Conservation (phyloP, 2,888 invertebrate genomes). For the Ormia ochracea region DNA sequence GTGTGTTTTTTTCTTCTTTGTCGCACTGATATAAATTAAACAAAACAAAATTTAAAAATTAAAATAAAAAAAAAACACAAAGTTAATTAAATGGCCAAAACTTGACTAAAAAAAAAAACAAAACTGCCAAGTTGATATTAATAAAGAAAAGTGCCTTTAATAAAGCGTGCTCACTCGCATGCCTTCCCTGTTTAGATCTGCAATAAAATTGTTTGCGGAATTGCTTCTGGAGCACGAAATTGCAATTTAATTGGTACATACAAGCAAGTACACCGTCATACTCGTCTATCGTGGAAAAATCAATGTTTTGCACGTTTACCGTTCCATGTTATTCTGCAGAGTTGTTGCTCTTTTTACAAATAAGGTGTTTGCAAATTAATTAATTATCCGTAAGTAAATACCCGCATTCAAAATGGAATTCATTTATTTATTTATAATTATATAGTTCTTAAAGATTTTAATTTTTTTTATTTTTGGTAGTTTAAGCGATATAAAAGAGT, state of each 20-base stretch:
- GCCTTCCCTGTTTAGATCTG: no score
- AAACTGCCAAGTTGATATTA: background rate
- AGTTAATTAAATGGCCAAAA: background rate
- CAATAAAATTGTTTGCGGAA: no score
- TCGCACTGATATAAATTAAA: conserved; percentile 15
- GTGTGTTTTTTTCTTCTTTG: background rate
- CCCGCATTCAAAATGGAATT: no score
- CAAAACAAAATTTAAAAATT: conserved; percentile 26
- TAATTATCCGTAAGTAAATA: conserved; percentile 3
- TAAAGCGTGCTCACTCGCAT: no score
- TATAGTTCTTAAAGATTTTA: no score
- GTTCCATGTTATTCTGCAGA: no score
- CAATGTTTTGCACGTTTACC: background rate
- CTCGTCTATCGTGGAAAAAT: conserved; percentile 9
- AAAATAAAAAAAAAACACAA: background rate
- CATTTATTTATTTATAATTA: no score
- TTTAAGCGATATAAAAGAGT: no score
- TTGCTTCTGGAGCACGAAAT: background rate
- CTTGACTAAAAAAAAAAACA: background rate
- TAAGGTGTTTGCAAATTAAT: background rate
- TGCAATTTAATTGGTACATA: background rate
- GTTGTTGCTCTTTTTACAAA: background rate
- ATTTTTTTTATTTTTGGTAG: no score
- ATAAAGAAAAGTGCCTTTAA: conserved; percentile 30
- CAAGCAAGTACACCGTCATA: background rate